Percentiles rank a stretch among this genome's conserved stretches.
Conservation (phyloP, 2,888 invertebrate genomes). For the Rugalucina vietnamica region DNA sequence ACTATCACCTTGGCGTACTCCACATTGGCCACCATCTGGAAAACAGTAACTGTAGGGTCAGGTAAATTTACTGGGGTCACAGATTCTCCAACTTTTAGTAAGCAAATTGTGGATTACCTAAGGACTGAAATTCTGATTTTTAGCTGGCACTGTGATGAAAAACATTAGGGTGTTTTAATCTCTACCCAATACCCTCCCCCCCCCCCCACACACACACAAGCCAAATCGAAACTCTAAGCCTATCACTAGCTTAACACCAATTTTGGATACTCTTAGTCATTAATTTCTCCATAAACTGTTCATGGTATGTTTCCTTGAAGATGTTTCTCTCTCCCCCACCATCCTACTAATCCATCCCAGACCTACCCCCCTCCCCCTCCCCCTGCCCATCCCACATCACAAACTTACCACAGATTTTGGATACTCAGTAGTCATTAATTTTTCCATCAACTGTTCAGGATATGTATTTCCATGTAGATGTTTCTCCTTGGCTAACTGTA, state of each 20-base stretch:
- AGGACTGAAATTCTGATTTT: too few species aligned
- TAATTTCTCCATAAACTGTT: conserved; percentile 87
- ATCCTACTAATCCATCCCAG: too few species aligned
- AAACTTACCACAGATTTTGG: conserved; percentile 86
- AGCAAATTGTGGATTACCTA: too few species aligned
- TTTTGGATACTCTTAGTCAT: conserved; percentile 86
- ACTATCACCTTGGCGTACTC: conserved; percentile 86
- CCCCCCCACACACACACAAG: too few species aligned
- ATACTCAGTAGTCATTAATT: conserved; percentile 85
- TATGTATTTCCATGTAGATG: conserved; percentile 87
- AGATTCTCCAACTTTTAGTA: too few species aligned
- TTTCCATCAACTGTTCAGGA: conserved; percentile 88
- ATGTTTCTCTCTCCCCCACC: too few species aligned
- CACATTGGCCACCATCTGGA: conserved; percentile 87
- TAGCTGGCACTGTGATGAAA: too few species aligned
- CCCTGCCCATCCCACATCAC: too few species aligned
- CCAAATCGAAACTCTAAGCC: too few species aligned
- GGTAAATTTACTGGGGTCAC: conserved; percentile 87
- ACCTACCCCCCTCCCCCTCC: too few species aligned
- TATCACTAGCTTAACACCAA: conserved; percentile 85
- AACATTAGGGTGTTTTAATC: too few species aligned
- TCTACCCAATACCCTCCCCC: too few species aligned
- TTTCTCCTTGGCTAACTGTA: conserved; percentile 87
- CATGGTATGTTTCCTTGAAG: conserved; percentile 86
- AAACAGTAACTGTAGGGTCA: conserved; percentile 85